Conservation (phyloP, 1,140 invertebrate genomes). For the Drosophila aff. region DNA sequence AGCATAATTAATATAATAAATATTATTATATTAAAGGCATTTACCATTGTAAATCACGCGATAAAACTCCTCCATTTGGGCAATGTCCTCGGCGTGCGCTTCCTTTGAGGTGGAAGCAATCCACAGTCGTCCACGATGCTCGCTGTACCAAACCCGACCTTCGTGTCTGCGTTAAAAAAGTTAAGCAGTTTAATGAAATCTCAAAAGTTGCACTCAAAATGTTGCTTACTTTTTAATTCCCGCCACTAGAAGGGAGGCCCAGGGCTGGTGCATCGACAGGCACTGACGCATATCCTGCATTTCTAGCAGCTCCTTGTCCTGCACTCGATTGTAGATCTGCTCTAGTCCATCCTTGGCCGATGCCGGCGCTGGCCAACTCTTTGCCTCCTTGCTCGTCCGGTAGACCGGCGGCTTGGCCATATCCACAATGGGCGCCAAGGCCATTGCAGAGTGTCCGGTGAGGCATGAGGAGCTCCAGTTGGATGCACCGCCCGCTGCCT, state of each 20-base stretch:
- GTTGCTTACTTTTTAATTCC: constrained; percentile 94
- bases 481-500: constrained; percentile 11
- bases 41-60: constrained; percentile 89
- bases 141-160: constrained; percentile 96
- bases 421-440: constrained; percentile 47
- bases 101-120: constrained; percentile 94
- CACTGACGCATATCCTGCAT: constrained; percentile 96
- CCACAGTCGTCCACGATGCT: constrained; percentile 96
- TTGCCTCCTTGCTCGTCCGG: constrained; percentile 39
- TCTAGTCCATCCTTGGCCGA: constrained; percentile 62
- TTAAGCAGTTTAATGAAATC: too few species aligned
- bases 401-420: constrained; percentile 50
- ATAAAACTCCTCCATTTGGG: constrained; percentile 90
- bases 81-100: constrained; percentile 90
- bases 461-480: constrained; percentile 8
- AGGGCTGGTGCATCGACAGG: constrained; percentile 98
- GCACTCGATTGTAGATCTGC: constrained; percentile 87
- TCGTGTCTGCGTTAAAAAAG: constrained; percentile 90
- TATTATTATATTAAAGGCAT: neutral
- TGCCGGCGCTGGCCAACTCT: constrained; percentile 19
- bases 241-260: constrained; percentile 94
- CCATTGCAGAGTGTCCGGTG: constrained; percentile 55
- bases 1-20: too few species aligned
- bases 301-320: constrained; percentile 94
- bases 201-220: neutral